Evolutionary conservation across 2,888 invertebrate genomes (phyloP), one percentile per base, ranked within the genome.

Genomic region (Mechanitis mazaeus): DNA sequence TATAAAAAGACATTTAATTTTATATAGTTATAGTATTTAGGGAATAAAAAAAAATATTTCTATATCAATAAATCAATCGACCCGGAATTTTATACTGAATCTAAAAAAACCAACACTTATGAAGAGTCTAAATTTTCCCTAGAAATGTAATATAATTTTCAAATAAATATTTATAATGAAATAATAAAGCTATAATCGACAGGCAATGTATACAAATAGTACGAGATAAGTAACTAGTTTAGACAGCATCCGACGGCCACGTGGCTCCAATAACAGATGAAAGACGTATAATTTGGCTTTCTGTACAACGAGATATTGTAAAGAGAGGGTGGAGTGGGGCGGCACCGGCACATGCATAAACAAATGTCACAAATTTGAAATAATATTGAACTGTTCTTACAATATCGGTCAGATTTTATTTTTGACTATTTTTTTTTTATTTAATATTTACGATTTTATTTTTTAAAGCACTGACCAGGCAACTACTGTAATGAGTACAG

Each of bases 321-420:
- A 71, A 74, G 70, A 64, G 56, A 55, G 67, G 70, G 71, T 74
- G 78, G 76, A 72, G 71, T 64, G 54, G 68, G 84, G 82, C 77
- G 79, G 74, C 42, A 31, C 69, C 50, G 68, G 71, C 85, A 85
- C 83, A 83, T 85, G 86, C 74, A 74, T 71, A 72, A 80, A 80
- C 83, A 83, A 83, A 82, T 83, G 84, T 80, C 70, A 66, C 76
- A 69, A 79, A 77, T 73, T 76, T 68, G 69, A 63, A 57, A 54
- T 54, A 57, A 64, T 69, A 67, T 63, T 59, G 56, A 50, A 35
- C 33, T 57, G 35, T 57, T 58, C 33, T 50, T 12, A 12, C 4
- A 54, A 54, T 54, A 54, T 35, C 33, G 12, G 35, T 35, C 35
- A 4, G 11, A 4, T 35, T 12, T 54, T 33, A 3, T 54, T 33